Evolutionary conservation across 1,140 invertebrate species (phyloP), one percentile per base, ranked within the genome.

Genomic region (Heterodera schachtii): DNA sequence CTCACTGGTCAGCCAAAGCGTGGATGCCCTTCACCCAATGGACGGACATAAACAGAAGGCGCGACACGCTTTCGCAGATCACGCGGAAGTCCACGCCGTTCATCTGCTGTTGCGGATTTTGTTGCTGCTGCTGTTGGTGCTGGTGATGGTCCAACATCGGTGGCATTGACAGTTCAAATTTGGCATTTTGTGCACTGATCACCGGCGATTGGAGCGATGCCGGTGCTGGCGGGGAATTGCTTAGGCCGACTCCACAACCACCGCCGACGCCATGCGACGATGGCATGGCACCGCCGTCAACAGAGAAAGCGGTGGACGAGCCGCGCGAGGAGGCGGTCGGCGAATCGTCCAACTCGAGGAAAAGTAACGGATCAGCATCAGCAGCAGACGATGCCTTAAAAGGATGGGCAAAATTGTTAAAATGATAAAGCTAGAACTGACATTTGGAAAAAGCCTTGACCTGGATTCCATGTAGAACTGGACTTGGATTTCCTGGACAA

Each of bases 51-150:
- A 97, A 96, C 52, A 97, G 91, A 69, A 97, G 91, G 84, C 95
- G 92, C 21, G 95, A 95, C 8, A 95, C 94, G 89, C 94, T 95
- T 91, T 97, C 95, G 91, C 95, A 96, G 73, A 97, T 95, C 87
- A 94, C 95, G 91, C 95, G 94, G 82, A 95, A 31, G 13, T 66
- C 69, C 13, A 60, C 57, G 16, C 66, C 44, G 74, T 52, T 52
- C 66, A 52, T 52, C 13, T 75, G 52, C 19, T 44, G 52, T 7
- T 75, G 31, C 43, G 3, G 19, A 49, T 43, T n/a, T 77, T 64
- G 75, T 44, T 67, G 76, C 88, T 95, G 76, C 95, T 92, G 47
- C 9, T 49, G 47, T 49, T 6, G 47, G 47, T 9, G 47, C 4
- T 9, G 47, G 91, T 94, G n/a, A n/a, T n/a, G n/a, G 95, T 21